Evolutionary conservation across 1,140 invertebrate species (phyloP), one percentile per base, ranked within the genome.

Genomic region (Penaeus japonicus): DNA sequence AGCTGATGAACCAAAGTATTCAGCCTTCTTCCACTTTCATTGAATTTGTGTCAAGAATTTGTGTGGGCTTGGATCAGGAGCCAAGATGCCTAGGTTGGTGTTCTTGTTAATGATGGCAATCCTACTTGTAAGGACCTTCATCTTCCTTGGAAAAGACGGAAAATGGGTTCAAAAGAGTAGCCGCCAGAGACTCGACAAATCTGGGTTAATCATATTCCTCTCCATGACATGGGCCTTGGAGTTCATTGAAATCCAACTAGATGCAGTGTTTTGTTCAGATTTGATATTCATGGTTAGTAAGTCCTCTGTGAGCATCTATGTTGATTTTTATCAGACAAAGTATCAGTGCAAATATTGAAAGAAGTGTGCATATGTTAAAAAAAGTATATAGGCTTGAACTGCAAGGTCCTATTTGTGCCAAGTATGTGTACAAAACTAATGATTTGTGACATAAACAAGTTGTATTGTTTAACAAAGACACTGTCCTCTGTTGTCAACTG

Each of bases 171-270:
- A 62, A 47, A 22, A 65, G 77, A 73, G n/a, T 12, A 87, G 85
- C 59, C 79, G 35, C 39, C 47, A 55, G 65, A 80, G 70, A 65
- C 85, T 82, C 22, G 62, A 87, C 62, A 82, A 77, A 78, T 54
- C 84, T 59, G 73, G 75, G 57, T 77, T 78, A 59, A 85, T 78
- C 84, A 85, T 27, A 85, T 82, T 87, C 77, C 59, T 87, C 62
- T 87, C 85, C 79, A 82, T 87, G 85, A 87, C 85, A 87, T 87
- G 85, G 85, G 85, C 79, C 85, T 87, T 87, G 85, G 53, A 87
- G 85, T 75, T 81, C 77, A 84, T 47, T 47, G 47, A 47, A 47
- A 47, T 47, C 47, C 47, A 47, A 47, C 47, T 47, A 47, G 47
- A 47, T 47, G 47, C 47, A 47, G 47, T 47, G 47, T 47, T 47